Evolutionary conservation across 2,797 vertebrate species (phyloP), one percentile per base, ranked within the genome.

Genomic region (Ctenopoma multispine): DNA sequence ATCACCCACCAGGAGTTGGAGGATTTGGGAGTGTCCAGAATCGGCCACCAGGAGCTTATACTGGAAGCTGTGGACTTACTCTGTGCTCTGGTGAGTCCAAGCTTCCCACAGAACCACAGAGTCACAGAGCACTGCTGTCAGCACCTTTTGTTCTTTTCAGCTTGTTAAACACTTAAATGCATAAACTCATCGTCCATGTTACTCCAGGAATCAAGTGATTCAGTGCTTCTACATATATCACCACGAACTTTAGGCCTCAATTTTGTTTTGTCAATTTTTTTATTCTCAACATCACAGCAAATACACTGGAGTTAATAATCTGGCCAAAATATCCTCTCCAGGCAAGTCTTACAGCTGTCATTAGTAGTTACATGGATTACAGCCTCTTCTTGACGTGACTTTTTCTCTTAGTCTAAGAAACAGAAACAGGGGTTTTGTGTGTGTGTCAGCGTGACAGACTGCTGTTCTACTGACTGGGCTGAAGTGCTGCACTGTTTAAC

Each of bases 1-100:
- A 99, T 99, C 93, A 99, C 97, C 77, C 98, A 99, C 88, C 98
- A 99, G 88, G 98, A 99, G 87, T 94, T 99, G 78, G 98, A 99
- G 89, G 98, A 99, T 83, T 88, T 99, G 81, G 98, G 98, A 15
- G 97, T 99, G 78, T 98, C 97, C 73, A 95, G 97, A 70, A 99
- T 99, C 62, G 98, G 98, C 66, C 98, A 99, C 89, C 98, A 99
- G 92, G 98, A 99, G 77, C 96, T 99, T 69, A 98, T 99, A 63
- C 92, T 99, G 88, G 98, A 99, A 92, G 98, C 98, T 55, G 97
- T 99, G 80, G 98, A 99, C 89, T 92, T 99, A 82, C 95, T 99
- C 36, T 99, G 98, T 21, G 98, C 98, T 68, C 90, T 99, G 96
- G 98, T 99, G 94, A 97, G 93, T 90, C 81, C 66, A 65, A 72